These are phyloP conservation scores for Mormoops blainvillei DNA, from an alignment of 2,113 vertebrate genomes.

Conservation along the genomic window DNA sequence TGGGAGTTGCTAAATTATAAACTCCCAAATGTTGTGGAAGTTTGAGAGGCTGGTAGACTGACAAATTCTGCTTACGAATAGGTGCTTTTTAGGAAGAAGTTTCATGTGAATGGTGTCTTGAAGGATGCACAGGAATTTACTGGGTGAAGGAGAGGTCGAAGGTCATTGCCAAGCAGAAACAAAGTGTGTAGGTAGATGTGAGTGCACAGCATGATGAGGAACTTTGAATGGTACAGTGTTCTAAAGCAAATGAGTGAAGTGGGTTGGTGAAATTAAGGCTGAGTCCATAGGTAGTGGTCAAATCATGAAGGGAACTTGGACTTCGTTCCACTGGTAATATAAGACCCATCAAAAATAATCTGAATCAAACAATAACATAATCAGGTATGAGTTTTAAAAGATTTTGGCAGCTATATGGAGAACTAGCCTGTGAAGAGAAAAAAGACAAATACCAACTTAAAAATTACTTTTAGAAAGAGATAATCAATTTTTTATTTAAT, in stretches of 20 bases:
- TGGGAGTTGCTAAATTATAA: background rate
- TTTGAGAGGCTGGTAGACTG: background rate
- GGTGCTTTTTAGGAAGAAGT: background rate
- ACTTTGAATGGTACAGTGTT: background rate
- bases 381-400: constrained; percentile 7
- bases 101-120: background rate
- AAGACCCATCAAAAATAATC: background rate
- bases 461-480: background rate
- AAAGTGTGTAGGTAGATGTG: background rate
- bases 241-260: background rate
- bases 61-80: background rate
- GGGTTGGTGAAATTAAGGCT: background rate
- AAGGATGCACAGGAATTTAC: background rate
- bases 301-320: background rate
- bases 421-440: background rate
- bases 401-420: background rate
- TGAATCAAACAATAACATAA: background rate
- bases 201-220: background rate
- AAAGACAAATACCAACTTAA: background rate
- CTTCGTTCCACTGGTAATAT: background rate
- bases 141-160: background rate
- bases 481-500: background rate
- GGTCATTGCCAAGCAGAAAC: background rate
- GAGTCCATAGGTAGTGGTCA: background rate
- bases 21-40: background rate